Base-by-base conservation (phyloP, 2,888 invertebrate species). In the Dicyrtoma fusca region DNA sequence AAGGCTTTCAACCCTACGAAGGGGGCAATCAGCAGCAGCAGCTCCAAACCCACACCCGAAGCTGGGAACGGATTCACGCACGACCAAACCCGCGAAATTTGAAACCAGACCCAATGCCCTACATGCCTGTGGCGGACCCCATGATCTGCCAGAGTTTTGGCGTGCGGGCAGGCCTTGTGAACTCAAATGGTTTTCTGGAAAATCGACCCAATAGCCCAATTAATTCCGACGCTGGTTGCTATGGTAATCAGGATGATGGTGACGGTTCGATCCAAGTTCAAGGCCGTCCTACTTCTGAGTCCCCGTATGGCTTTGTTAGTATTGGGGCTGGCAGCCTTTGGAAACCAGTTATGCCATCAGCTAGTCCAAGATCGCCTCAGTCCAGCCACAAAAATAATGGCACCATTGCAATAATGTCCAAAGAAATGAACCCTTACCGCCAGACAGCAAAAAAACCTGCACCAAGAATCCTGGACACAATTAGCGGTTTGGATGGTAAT, bases 91-190 rank as follows among this genome's bases (percentile, higher is more conserved):
- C 57, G 6, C 45, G 10, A 14, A 45, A 23, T 19, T 6, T 21
- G 1, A 45, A 44, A n/a, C 10, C 23, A n/a, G 51, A 34, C 19
- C 70, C 70, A 14, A 53, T 51, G 53, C 66, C 66, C 10, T 66
- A 34, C 25, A 53, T 51, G 53, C 66, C 66, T 13, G 13, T 49
- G 21, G 66, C 66, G 23, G 23, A 57, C 44, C 69, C 69, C 4
- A 47, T 57, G 53, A 59, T 69, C 11, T 69, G 55, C 17, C 69
- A 69, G n/a, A 59, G 59, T 45, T 69, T 69, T 17, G 69, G 69
- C 1, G 19, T 19, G 13, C 57, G 69, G 14, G 55, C 53, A 3
- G 69, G 69, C 11, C 25, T 59, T 13, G 34, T 34, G 3, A 8
- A 34, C 8, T 34, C 8, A 34, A 34, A 34, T n/a, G 2, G 23